Evolutionary conservation across 1,140 invertebrate genomes (phyloP).

Genomic region (Zeugodacus cucurbitae): DNA sequence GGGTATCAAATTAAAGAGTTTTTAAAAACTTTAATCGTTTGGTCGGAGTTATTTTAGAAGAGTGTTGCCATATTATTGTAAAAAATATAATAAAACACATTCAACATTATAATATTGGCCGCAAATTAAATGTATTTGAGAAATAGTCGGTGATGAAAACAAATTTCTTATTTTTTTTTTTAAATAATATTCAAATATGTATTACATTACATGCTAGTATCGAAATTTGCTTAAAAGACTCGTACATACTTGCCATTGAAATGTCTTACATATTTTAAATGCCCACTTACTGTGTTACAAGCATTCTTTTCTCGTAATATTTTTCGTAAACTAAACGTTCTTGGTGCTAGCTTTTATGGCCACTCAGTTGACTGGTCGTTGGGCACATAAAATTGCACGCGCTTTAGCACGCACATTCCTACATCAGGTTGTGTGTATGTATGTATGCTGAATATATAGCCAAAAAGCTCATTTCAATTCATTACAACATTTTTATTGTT

Average conservation of each 20-base stretch:
- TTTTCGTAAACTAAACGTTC: not conserved
- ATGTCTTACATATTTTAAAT: not conserved
- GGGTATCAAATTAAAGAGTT: too few relatives aligned
- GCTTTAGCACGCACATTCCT: not conserved
- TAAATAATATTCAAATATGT: too few relatives aligned
- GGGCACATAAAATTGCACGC: not conserved
- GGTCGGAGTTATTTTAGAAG: too few relatives aligned
- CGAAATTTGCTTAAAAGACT: not conserved
- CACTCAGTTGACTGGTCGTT: not conserved
- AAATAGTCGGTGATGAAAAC: too few relatives aligned
- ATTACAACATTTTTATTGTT: not conserved
- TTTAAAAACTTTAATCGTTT: too few relatives aligned
- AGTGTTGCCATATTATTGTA: too few relatives aligned
- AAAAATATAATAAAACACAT: too few relatives aligned
- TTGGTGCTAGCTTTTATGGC: not conserved
- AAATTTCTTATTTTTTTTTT: too few relatives aligned
- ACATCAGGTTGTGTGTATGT: not conserved
- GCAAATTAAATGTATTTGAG: too few relatives aligned
- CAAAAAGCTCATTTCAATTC: not conserved
- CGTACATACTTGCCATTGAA: not conserved
- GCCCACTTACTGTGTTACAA: not conserved
- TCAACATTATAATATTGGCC: too few relatives aligned
- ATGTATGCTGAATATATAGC: too few relatives aligned
- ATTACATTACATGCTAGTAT: not conserved
- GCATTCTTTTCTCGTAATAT: too few relatives aligned